Evolutionary conservation across 2,888 invertebrate species (phyloP).

Genomic region (Brachylomia viminalis): DNA sequence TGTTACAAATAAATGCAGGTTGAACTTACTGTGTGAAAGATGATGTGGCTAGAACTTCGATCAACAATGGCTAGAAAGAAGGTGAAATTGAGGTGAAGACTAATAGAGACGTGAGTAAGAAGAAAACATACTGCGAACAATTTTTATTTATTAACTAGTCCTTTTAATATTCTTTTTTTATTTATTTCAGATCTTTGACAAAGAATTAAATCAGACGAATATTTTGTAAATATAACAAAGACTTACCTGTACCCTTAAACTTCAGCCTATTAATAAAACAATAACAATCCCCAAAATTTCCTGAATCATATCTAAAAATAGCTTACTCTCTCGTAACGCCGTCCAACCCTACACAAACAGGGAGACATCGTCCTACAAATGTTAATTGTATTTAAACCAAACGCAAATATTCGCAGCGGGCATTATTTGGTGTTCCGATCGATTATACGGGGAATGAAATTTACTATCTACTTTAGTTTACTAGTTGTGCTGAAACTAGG

Average conservation of each 20-base stretch:
- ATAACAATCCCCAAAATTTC: not conserved
- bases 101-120: too few species aligned
- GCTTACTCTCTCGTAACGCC: slow-evolving; percentile 49
- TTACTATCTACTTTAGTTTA: not conserved
- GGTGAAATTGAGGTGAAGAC: too few species aligned
- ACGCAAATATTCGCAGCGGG: slow-evolving; percentile 62
- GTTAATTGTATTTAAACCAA: slow-evolving; percentile 78
- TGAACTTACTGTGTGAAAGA: too few species aligned
- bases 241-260: not conserved
- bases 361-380: slow-evolving; percentile 72
- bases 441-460: slow-evolving; percentile 31
- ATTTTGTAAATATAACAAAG: not conserved
- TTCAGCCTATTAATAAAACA: not conserved
- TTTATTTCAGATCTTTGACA: not conserved
- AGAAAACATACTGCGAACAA: too few species aligned
- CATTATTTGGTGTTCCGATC: slow-evolving; percentile 51
- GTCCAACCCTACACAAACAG: slow-evolving; percentile 64
- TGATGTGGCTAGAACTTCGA: too few species aligned
- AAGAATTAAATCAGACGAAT: not conserved
- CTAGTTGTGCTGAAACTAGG: not conserved
- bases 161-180: not conserved
- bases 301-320: not conserved
- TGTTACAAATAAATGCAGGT: not conserved
- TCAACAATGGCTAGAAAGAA: too few species aligned
- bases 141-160: too few species aligned